These are phyloP conservation scores for Amblyraja radiata DNA, from an alignment of 2,797 vertebrate species.

Conservation along the genomic window DNA sequence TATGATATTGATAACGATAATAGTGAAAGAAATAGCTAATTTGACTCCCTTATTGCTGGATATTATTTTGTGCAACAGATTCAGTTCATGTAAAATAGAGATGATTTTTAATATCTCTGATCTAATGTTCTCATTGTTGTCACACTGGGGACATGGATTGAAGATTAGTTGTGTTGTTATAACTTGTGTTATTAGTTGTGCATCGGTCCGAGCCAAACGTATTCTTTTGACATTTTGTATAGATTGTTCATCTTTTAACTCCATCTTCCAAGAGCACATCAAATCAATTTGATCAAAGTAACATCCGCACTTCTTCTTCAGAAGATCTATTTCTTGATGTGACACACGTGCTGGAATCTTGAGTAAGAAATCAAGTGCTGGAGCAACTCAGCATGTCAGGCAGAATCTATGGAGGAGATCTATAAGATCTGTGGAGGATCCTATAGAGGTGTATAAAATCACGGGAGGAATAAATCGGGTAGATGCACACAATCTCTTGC, in stretches of 20 bases:
- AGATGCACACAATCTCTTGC: too few species aligned
- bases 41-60: neutral
- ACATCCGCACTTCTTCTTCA: neutral
- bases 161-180: neutral
- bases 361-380: too few species aligned
- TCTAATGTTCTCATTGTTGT: neutral
- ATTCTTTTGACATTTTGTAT: neutral
- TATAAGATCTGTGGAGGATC: too few species aligned
- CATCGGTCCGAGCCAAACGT: neutral
- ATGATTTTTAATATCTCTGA: neutral
- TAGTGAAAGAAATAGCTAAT: neutral
- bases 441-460: too few species aligned
- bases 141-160: neutral
- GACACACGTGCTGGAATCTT: too few species aligned
- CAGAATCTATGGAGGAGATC: too few species aligned
- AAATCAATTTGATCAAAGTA: neutral
- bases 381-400: too few species aligned
- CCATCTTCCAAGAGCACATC: neutral
- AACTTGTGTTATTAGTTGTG: neutral
- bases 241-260: neutral
- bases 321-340: too few species aligned
- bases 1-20: neutral
- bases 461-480: too few species aligned
- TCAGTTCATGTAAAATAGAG: neutral
- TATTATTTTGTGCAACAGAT: neutral